These are phyloP conservation scores for Lutra lutra DNA, from an alignment of 2,797 vertebrate genomes.

Conservation along the genomic window DNA sequence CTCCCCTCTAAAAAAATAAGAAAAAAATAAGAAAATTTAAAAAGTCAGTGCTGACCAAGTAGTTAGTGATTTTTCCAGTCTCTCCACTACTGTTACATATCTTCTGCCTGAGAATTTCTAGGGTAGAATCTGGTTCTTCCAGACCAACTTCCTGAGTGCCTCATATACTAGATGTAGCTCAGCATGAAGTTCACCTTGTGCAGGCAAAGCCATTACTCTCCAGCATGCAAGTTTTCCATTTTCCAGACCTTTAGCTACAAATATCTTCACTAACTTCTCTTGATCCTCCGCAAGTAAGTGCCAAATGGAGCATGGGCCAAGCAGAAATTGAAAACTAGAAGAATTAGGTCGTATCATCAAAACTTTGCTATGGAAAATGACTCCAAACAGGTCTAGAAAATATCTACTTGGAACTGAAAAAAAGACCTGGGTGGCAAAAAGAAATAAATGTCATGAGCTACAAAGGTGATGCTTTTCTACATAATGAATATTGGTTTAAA, in stretches of 20 bases:
- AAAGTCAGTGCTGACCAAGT: background rate
- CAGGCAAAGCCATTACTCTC: background rate
- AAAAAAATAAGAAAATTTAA: background rate
- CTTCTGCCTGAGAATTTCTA: background rate
- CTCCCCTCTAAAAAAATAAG: background rate
- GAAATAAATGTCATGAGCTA: constrained; percentile 35
- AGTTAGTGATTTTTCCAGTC: background rate
- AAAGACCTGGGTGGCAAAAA: constrained; percentile 3
- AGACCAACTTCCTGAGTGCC: background rate
- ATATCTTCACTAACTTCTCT: background rate
- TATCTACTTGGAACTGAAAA: background rate
- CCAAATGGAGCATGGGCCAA: background rate
- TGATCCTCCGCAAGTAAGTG: background rate
- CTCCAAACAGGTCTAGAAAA: constrained; percentile 47
- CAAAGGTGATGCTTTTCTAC: constrained; percentile 4
- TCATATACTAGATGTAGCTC: background rate
- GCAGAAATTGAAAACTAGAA: background rate
- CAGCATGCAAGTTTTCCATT: background rate
- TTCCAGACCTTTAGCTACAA: background rate
- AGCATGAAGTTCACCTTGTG: background rate
- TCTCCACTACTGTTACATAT: background rate
- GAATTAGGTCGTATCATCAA: background rate
- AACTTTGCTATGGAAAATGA: constrained; percentile 48
- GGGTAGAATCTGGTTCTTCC: background rate
- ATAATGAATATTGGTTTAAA: constrained; percentile 54